Evolutionary conservation across 2,113 vertebrate species (phyloP), one percentile per base, ranked within the genome.

Genomic region (Speoplatyrhinus poulsoni): DNA sequence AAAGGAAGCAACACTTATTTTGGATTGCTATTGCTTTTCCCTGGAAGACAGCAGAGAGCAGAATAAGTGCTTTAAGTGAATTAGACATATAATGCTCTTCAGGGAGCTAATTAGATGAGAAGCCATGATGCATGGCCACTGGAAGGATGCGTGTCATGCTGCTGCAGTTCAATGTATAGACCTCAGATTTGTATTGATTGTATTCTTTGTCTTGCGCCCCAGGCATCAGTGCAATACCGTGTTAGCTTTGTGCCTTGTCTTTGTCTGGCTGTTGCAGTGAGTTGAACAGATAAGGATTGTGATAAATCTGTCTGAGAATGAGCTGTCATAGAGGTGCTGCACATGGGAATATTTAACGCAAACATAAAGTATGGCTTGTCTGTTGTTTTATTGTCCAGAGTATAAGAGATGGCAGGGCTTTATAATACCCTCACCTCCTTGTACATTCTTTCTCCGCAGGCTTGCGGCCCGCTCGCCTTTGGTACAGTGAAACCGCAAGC

Each of bases 301-400:
- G 90, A 92, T 93, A 88, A 90, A 92, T 93, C 85, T 90, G 85
- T 73, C 73, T 67, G 57, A 65, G 88, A 92, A 90, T 86, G 90
- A 89, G 87, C 88, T 89, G 90, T 91, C 90, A 90, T 74, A 72
- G 87, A 81, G 85, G 82, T 83, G 85, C 81, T 46, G 71, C 89
- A 76, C 87, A 73, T 73, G 87, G 88, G 89, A 89, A 91, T 92
- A 90, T 92, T 93, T 91, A 91, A 90, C 72, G 67, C 82, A 85
- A 89, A 90, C 88, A 89, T 89, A 88, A 92, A 93, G 89, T 87
- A 91, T 83, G 72, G 71, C 82, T 73, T 83, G 86, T 89, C 86
- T 84, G 75, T 88, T 87, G 83, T 88, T 91, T 91, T 89, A 91
- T 85, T 47, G 80, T 88, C 79, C n/a, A 76, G 86, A 82, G 83